phyloP scores from a whole-genome alignment of 92 coral and sea anemone genomes.

The Diadumene lineata region DNA sequence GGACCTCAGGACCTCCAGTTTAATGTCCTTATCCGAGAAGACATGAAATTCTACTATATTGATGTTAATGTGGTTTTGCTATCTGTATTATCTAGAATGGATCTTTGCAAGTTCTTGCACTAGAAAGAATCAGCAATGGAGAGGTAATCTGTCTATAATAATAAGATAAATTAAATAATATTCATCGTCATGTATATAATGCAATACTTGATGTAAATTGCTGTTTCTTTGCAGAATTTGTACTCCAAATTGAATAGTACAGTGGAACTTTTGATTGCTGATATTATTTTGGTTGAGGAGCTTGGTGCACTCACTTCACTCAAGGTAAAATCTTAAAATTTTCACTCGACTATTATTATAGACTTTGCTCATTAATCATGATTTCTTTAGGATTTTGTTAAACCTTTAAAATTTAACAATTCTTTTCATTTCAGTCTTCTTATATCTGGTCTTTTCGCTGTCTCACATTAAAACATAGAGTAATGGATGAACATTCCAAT shows the following conservation, averaged over 20 bases:
- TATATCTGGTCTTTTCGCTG: conserved; percentile 82
- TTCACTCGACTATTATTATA: background rate
- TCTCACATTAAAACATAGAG: conserved; percentile 71
- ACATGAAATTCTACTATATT: too few species aligned
- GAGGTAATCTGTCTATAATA: too few species aligned
- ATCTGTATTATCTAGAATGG: too few species aligned
- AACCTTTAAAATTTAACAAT: too few species aligned
- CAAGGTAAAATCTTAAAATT: conserved; percentile 21
- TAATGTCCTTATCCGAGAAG: too few species aligned
- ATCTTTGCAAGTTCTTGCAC: conserved; percentile 24
- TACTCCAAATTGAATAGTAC: conserved; percentile 46
- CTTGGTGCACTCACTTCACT: conserved; percentile 9
- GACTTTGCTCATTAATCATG: too few species aligned
- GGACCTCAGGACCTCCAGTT: too few species aligned
- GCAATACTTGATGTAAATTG: too few species aligned
- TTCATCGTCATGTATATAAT: background rate
- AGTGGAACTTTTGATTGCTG: conserved; percentile 44
- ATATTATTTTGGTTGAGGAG: conserved; percentile 54
- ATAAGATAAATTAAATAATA: background rate
- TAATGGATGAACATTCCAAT: conserved; percentile 68
- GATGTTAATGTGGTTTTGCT: too few species aligned
- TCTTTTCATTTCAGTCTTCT: conserved; percentile 48
- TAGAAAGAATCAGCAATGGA: conserved; percentile 45
- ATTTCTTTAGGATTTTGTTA: too few species aligned
- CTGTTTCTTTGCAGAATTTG: conserved; percentile 44